A percentile compares a stretch with the other conserved stretches of the same genome.
phyloP scores from a whole-genome alignment of 2,888 invertebrate species.

The Drosophila borealis region DNA sequence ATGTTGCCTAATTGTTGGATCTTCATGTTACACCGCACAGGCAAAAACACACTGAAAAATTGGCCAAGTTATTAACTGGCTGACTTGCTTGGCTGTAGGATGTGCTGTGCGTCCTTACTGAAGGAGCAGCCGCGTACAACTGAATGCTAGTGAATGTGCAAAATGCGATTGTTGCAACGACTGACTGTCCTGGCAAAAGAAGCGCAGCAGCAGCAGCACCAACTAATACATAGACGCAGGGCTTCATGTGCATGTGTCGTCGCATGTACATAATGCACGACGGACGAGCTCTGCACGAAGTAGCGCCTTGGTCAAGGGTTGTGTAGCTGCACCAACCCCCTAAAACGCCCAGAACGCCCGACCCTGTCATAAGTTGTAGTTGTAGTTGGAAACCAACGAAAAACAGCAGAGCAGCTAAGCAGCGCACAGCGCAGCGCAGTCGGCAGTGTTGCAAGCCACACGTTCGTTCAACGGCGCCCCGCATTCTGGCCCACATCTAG shows the following conservation, averaged over 20 bases:
- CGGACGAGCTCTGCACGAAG: slow-evolving; percentile 62
- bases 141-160: slow-evolving; percentile 76
- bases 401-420: slow-evolving; percentile 23
- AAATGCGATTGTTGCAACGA: slow-evolving; percentile 78
- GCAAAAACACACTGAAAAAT: slow-evolving; percentile 7
- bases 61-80: slow-evolving; percentile 22
- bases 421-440: slow-evolving; percentile 37
- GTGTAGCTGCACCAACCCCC: slow-evolving; percentile 49
- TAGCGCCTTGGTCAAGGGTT: slow-evolving; percentile 66
- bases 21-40: slow-evolving; percentile 6
- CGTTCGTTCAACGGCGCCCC: slow-evolving; percentile 30
- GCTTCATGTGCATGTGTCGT: slow-evolving; percentile 47
- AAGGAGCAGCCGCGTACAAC: slow-evolving; percentile 84
- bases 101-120: slow-evolving; percentile 82
- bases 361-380: slow-evolving; percentile 2
- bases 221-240: slow-evolving; percentile 63
- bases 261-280: slow-evolving; percentile 62
- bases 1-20: not conserved
- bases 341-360: not conserved
- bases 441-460: slow-evolving; percentile 64
- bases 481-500: slow-evolving; percentile 25
- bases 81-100: slow-evolving; percentile 37
- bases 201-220: slow-evolving; percentile 38
- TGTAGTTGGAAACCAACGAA: slow-evolving; percentile 34
- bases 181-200: slow-evolving; percentile 36